phyloP scores from a whole-genome alignment of 2,797 vertebrate genomes.

The Enteromius trimaculatus region DNA sequence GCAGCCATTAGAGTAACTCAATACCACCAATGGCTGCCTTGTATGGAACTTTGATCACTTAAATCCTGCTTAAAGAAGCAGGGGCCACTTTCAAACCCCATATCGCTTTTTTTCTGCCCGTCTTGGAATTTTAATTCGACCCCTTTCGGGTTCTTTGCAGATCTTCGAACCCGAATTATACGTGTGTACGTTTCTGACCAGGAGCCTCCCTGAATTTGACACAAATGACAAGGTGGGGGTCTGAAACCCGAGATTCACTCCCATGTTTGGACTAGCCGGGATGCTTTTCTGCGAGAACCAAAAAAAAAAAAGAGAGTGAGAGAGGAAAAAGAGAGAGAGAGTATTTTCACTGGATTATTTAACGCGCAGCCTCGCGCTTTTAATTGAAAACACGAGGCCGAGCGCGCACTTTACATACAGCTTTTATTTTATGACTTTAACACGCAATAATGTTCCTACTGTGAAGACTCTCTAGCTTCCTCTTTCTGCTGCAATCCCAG shows the following conservation, averaged over 20 bases:
- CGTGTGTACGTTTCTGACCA: slow-evolving; percentile 53
- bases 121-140: slow-evolving; percentile 63
- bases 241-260: slow-evolving; percentile 52
- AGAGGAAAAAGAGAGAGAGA: slow-evolving; percentile 10
- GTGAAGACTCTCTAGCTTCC: not conserved
- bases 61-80: slow-evolving; percentile 62
- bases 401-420: slow-evolving; percentile 8
- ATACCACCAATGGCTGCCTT: slow-evolving; percentile 59
- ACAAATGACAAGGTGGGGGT: slow-evolving; percentile 44
- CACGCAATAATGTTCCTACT: slow-evolving; percentile 7
- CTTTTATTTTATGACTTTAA: slow-evolving; percentile 39
- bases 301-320: not conserved
- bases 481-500: slow-evolving; percentile 13
- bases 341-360: slow-evolving; percentile 57
- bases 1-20: slow-evolving; percentile 63
- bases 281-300: slow-evolving; percentile 17
- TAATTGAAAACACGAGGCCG: slow-evolving; percentile 52
- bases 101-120: slow-evolving; percentile 49
- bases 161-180: slow-evolving; percentile 57
- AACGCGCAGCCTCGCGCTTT: slow-evolving; percentile 48
- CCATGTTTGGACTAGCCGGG: slow-evolving; percentile 57
- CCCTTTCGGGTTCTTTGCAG: slow-evolving; percentile 53
- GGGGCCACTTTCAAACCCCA: slow-evolving; percentile 59
- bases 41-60: slow-evolving; percentile 63
- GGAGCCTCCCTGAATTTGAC: slow-evolving; percentile 35